A percentile compares a stretch with the other conserved stretches of the same genome.
These are phyloP conservation scores for Peribatodes rhomboidaria DNA, from an alignment of 2,888 invertebrate genomes.

Conservation along the genomic window DNA sequence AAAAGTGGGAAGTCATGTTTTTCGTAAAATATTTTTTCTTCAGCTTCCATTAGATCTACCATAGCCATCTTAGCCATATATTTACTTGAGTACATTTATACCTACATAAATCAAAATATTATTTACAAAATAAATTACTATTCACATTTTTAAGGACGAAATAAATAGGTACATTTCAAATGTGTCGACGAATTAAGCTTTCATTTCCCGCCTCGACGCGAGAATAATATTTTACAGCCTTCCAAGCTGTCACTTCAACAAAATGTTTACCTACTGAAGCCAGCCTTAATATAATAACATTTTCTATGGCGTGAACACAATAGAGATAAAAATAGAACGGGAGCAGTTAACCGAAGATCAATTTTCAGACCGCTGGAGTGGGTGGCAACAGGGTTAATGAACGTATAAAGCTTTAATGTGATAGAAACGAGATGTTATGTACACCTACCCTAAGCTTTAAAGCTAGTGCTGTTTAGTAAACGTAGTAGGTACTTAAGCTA, in stretches of 20 bases:
- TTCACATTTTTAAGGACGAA: not conserved
- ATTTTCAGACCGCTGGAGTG: constrained; percentile 41
- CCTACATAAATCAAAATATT: not conserved
- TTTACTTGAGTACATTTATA: too few species aligned
- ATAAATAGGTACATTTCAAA: not conserved
- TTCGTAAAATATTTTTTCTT: too few species aligned
- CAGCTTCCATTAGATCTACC: too few species aligned
- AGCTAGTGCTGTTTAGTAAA: not conserved
- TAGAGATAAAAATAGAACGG: constrained; percentile 42
- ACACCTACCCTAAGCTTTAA: constrained; percentile 18
- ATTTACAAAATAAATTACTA: not conserved
- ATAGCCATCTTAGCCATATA: too few species aligned
- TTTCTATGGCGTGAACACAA: constrained; percentile 33
- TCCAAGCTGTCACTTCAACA: constrained; percentile 18
- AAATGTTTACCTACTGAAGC: constrained; percentile 25
- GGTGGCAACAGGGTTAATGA: constrained; percentile 37
- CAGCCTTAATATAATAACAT: constrained; percentile 15
- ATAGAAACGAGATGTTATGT: constrained; percentile 14
- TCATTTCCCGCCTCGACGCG: constrained; percentile 8
- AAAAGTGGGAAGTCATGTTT: too few species aligned
- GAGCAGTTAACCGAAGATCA: constrained; percentile 36
- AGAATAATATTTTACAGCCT: constrained; percentile 22
- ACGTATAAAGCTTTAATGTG: constrained; percentile 13
- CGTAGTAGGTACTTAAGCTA: too few species aligned
- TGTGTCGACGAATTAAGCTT: constrained; percentile 3